phyloP scores from a whole-genome alignment of 2,888 invertebrate species.

The Calephelis perditalis region DNA sequence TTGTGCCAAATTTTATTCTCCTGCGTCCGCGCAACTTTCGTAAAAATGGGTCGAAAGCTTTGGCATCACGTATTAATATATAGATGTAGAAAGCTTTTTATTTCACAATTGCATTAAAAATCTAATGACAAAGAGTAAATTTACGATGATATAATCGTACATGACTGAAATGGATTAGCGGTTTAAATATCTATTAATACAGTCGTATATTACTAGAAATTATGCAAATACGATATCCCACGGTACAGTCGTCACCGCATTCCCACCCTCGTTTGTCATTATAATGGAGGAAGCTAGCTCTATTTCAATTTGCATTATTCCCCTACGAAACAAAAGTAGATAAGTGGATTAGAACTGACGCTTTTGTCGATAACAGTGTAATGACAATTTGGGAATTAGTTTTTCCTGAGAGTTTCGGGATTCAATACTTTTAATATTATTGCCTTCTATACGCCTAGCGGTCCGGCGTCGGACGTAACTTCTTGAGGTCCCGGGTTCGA shows the following conservation, averaged over 20 bases:
- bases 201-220: constrained; percentile 12
- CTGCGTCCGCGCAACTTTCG: too few species aligned
- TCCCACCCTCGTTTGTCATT: constrained; percentile 20
- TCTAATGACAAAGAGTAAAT: not conserved
- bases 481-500: too few species aligned
- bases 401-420: too few species aligned
- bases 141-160: not conserved
- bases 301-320: constrained; percentile 25
- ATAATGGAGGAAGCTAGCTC: constrained; percentile 22
- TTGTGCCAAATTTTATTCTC: too few species aligned
- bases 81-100: too few species aligned
- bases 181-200: constrained; percentile 19
- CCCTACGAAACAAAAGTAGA: constrained; percentile 12
- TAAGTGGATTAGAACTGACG: not conserved
- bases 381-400: too few species aligned
- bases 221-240: constrained; percentile 19
- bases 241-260: constrained; percentile 13
- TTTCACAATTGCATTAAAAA: not conserved
- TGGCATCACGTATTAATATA: too few species aligned
- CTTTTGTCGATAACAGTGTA: too few species aligned
- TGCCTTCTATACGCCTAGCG: too few species aligned
- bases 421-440: too few species aligned
- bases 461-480: too few species aligned
- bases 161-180: constrained; percentile 11
- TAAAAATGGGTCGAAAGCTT: too few species aligned